Evolutionary conservation across 1,140 invertebrate species (phyloP), one percentile per base, ranked within the genome.

Genomic region (Drosophila saltans): DNA sequence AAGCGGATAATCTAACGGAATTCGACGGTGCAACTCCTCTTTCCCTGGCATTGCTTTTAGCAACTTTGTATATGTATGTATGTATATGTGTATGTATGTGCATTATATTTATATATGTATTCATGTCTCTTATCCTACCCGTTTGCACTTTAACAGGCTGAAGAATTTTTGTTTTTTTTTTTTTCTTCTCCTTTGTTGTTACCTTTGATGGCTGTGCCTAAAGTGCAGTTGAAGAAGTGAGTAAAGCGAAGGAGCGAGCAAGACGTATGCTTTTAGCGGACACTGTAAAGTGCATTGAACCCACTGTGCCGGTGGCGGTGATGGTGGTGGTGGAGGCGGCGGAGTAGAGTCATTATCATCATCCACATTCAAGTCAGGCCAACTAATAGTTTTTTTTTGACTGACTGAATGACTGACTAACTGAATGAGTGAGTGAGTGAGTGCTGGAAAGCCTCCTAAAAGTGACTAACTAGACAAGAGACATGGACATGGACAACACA

Each of bases 401-500:
- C 57, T 69, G 58, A 76, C 59, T 75, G 72, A 48, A 2, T 64
- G 58, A 68, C 73, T 60, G 72, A 75, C 58, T 69, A 52, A 77
- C 59, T 75, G 64, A 52, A 7, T 52, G 21, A 52, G 4, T 52
- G 24, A 52, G 7, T 48, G 21, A 48, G 8, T 52, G 45, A 52
- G 45, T 52, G 45, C 21, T 52, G 45, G 45, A 52, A 52, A 52
- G 45, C 45, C 45, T 52, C 45, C 45, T 52, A 76, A 81, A 86
- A 78, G 78, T 78, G 75, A 85, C 81, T 84, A 84, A 84, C 80
- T 73, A 79, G 75, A 78, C 70, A 82, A 45, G 65, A 75, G 72
- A 69, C 73, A 75, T 68, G 43, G 56, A 40, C 70, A 33, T 59
- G 63, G 16, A 11, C 56, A 72, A 72, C 59, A 56, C 28, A 10